These are phyloP conservation scores for Meganola albula DNA, from an alignment of 2,888 invertebrate species.

Conservation along the genomic window DNA sequence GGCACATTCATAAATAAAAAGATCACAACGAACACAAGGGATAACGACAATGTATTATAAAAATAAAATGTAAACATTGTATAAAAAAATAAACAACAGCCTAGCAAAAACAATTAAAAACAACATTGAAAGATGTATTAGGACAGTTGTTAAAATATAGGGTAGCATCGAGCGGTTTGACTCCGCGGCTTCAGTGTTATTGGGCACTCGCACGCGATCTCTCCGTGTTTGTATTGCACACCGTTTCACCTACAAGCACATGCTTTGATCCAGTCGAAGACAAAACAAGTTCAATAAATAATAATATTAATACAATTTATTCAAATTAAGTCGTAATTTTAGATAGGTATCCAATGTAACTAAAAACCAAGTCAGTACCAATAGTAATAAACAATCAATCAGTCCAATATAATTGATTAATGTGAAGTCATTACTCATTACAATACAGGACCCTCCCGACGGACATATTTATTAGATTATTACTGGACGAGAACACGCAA, in stretches of 20 bases:
- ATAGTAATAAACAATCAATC: constrained; percentile 30
- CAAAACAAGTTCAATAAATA: constrained; percentile 10
- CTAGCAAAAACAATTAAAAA: constrained; percentile 75
- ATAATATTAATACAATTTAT: neutral
- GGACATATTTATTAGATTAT: constrained; percentile 72
- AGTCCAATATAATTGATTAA: constrained; percentile 57
- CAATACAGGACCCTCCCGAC: constrained; percentile 52
- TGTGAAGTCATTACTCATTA: constrained; percentile 62
- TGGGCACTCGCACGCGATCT: constrained; percentile 69
- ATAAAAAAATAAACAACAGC: constrained; percentile 69
- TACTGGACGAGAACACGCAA: constrained; percentile 74
- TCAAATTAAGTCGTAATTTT: neutral
- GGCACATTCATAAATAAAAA: too few species aligned
- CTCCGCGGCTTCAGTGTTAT: constrained; percentile 60
- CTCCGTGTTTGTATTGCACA: constrained; percentile 39
- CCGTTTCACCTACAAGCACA: constrained; percentile 28
- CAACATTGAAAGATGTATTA: constrained; percentile 78
- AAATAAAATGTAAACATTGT: constrained; percentile 73
- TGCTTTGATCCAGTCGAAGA: constrained; percentile 26
- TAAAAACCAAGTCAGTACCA: neutral
- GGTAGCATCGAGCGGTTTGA: constrained; percentile 66
- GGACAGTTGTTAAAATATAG: constrained; percentile 79
- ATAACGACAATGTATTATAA: constrained; percentile 52
- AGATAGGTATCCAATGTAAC: neutral
- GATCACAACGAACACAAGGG: too few species aligned